These are phyloP conservation scores for Empidonax traillii DNA, from an alignment of 2,113 vertebrate genomes.

Conservation along the genomic window DNA sequence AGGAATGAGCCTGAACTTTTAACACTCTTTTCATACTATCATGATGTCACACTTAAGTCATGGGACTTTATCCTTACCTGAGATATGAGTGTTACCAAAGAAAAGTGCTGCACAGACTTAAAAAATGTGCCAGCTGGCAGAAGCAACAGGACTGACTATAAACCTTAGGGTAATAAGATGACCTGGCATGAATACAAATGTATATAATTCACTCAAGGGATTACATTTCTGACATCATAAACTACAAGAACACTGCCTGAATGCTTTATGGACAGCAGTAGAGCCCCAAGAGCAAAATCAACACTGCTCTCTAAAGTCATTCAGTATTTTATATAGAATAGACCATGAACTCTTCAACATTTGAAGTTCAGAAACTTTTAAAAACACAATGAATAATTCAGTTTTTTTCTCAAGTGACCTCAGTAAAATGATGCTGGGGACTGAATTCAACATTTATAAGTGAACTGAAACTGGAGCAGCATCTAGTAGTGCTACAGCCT, in stretches of 20 bases:
- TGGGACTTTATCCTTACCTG: neutral
- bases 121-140: neutral
- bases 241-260: neutral
- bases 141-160: neutral
- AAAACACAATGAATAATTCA: slow-evolving; percentile 50
- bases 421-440: neutral
- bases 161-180: neutral
- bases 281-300: slow-evolving; percentile 20
- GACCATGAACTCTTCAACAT: neutral
- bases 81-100: neutral
- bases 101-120: neutral
- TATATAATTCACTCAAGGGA: neutral
- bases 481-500: neutral
- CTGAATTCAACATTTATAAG: neutral
- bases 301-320: neutral
- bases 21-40: neutral
- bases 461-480: neutral
- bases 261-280: slow-evolving; percentile 8
- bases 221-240: slow-evolving; percentile 17
- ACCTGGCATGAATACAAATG: neutral
- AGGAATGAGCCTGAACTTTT: neutral
- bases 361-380: slow-evolving; percentile 18
- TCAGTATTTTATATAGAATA: neutral
- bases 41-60: neutral
- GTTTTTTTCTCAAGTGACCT: slow-evolving; percentile 5